A percentile compares a stretch with the other conserved stretches of the same genome.
Evolutionary conservation across 2,113 vertebrate genomes (phyloP).

Genomic region (Apodemus speciosus): DNA sequence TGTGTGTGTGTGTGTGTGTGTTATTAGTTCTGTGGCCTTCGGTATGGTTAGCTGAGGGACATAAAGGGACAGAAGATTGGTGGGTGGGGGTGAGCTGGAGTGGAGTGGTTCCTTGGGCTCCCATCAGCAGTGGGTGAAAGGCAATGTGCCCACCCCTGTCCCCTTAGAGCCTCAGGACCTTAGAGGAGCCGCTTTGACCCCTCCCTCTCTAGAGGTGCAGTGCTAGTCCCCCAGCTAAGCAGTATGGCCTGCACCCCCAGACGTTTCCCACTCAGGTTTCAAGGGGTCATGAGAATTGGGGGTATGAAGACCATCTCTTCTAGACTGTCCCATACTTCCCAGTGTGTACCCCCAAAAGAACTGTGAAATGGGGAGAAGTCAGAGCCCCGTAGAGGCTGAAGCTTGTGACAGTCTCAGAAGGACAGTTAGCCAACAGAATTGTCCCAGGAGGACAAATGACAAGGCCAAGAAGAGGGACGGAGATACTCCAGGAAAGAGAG

Average conservation of each 20-base stretch:
- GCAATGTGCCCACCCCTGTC: not conserved
- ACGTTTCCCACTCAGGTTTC: not conserved
- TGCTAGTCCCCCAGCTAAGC: not conserved
- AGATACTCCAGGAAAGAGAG: not conserved
- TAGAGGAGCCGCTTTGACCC: no score
- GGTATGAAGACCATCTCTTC: not conserved
- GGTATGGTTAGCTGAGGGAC: not conserved
- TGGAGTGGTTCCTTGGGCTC: no score
- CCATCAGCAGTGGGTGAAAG: not conserved
- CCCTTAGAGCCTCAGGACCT: not conserved
- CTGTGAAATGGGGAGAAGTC: not conserved
- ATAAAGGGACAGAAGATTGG: not conserved
- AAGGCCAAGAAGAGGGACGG: not conserved
- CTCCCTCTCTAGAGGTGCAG: not conserved
- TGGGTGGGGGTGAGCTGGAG: fast-evolving
- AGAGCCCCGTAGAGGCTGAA: not conserved
- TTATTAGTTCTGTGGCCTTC: conserved; percentile 14
- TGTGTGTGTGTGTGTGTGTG: not conserved
- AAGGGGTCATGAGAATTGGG: not conserved
- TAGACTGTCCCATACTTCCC: not conserved
- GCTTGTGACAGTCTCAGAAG: not conserved
- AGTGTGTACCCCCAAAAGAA: not conserved
- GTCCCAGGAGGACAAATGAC: not conserved
- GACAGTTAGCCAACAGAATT: not conserved
- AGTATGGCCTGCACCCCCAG: not conserved